phyloP scores from a whole-genome alignment of 2,888 invertebrate species.

The Cinara cedri region DNA sequence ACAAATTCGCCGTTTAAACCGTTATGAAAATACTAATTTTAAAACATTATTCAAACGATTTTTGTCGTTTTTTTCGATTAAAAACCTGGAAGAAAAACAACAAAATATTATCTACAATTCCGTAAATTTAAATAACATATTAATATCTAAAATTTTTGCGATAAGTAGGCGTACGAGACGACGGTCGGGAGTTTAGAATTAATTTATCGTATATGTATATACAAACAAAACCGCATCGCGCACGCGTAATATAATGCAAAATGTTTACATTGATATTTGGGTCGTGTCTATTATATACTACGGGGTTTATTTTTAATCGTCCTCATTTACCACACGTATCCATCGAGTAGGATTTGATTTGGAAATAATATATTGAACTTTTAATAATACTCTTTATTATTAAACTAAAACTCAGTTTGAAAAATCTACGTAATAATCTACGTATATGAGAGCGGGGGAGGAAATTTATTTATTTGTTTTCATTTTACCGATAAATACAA shows the following conservation, averaged over 20 bases:
- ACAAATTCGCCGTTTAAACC: too few relatives aligned
- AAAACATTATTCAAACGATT: background rate
- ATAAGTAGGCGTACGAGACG: background rate
- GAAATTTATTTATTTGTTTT: too few relatives aligned
- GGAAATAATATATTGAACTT: too few relatives aligned
- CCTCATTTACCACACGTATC: slow-evolving; percentile 38
- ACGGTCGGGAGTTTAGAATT: slow-evolving; percentile 14
- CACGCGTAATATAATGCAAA: background rate
- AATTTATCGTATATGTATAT: slow-evolving; percentile 26
- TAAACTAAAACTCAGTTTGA: too few relatives aligned
- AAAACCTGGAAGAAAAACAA: background rate
- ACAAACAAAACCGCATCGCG: background rate
- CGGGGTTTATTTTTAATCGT: slow-evolving; percentile 53
- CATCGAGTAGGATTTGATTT: slow-evolving; percentile 18
- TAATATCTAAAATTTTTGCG: background rate
- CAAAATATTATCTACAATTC: background rate
- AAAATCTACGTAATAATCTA: background rate
- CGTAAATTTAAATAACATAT: too few relatives aligned
- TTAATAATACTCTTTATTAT: too few relatives aligned
- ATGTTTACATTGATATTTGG: slow-evolving; percentile 48
- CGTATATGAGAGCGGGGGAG: background rate
- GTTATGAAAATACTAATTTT: too few relatives aligned
- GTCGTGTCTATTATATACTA: slow-evolving; percentile 18
- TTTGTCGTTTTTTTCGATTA: background rate
- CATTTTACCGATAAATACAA: too few relatives aligned